Percentiles rank a stretch among this genome's conserved stretches.
phyloP scores from a whole-genome alignment of 2,888 invertebrate genomes.

The Eupithecia insigniata region DNA sequence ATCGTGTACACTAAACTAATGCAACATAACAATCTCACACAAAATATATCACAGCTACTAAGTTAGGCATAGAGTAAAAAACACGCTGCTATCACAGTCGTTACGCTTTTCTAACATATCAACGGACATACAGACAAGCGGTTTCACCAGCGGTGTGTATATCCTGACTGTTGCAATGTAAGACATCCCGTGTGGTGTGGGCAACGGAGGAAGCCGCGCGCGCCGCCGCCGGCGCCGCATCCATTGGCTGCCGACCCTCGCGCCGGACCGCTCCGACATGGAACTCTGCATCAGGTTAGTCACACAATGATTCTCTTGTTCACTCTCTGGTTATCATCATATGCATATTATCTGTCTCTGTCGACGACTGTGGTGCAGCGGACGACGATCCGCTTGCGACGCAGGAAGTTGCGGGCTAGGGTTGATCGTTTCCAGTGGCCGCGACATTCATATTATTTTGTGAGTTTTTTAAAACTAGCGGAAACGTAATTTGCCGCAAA shows the following conservation, averaged over 20 bases:
- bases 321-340: neutral
- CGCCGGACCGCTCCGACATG: neutral
- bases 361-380: neutral
- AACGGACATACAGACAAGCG: neutral
- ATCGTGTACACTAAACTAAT: neutral
- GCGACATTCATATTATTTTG: too few relatives aligned
- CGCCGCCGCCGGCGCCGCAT: neutral
- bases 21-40: neutral
- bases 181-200: neutral
- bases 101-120: neutral
- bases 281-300: conserved; percentile 7
- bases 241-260: neutral
- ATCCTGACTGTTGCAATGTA: neutral
- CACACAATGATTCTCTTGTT: neutral
- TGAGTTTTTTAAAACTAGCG: too few relatives aligned
- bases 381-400: neutral
- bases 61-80: neutral
- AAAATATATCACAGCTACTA: neutral
- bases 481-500: too few relatives aligned
- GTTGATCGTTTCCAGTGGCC: too few relatives aligned
- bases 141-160: neutral
- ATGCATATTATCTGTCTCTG: neutral
- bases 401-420: too few relatives aligned
- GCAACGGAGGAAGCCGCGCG: neutral
- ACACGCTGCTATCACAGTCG: neutral